These are phyloP conservation scores for Dinocampus coccinellae DNA, from an alignment of 2,888 invertebrate species.

Conservation along the genomic window DNA sequence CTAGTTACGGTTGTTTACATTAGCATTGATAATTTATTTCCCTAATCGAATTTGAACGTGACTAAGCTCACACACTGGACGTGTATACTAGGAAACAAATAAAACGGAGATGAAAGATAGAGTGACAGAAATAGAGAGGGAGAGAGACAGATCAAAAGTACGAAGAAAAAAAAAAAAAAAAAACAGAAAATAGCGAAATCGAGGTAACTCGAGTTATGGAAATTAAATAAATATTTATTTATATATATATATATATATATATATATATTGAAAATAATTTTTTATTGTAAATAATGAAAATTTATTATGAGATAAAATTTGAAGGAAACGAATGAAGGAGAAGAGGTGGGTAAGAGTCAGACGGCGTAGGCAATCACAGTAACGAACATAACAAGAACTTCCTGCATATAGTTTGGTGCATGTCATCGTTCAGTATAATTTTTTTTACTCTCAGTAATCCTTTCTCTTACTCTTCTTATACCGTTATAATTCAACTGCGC, in stretches of 20 bases:
- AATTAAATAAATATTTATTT: too few species aligned
- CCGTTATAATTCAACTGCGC: conserved; percentile 30
- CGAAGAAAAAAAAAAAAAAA: background rate
- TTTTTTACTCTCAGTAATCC: conserved; percentile 29
- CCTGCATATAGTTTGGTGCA: conserved; percentile 50
- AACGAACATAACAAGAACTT: conserved; percentile 64
- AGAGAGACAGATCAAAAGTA: background rate
- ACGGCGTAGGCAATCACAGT: conserved; percentile 51
- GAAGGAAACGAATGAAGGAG: background rate
- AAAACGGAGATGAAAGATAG: background rate
- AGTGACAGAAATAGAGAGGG: background rate
- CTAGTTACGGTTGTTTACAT: conserved; percentile 12
- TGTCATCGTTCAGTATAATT: conserved; percentile 13
- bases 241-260: background rate
- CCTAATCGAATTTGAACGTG: conserved; percentile 2
- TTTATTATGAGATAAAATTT: background rate
- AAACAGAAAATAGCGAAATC: too few species aligned
- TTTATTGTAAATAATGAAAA: conserved; percentile 5
- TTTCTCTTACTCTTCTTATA: conserved; percentile 18
- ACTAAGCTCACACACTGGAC: background rate
- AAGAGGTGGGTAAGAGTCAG: conserved; percentile 9
- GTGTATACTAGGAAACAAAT: background rate
- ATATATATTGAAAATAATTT: background rate
- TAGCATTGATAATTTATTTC: conserved; percentile 5
- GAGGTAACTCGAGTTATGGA: too few species aligned